phyloP scores from a whole-genome alignment of 2,113 vertebrate genomes.

The Rhegmatorhina hoffmannsi region DNA sequence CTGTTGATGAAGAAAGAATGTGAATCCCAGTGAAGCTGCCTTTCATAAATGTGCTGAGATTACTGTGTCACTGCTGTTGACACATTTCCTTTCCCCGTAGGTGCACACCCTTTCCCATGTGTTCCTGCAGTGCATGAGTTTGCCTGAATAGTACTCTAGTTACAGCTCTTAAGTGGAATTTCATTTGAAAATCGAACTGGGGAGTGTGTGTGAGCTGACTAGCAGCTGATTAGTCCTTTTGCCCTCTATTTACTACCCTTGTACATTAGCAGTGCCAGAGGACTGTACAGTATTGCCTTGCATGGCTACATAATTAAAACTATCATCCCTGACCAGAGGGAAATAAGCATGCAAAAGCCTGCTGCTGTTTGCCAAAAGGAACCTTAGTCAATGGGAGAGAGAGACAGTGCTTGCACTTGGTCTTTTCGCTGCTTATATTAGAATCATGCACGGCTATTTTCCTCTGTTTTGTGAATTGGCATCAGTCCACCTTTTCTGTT shows the following conservation, averaged over 20 bases:
- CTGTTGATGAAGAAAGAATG: neutral
- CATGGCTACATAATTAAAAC: conserved; percentile 33
- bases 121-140: neutral
- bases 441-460: conserved; percentile 74
- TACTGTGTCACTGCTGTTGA: conserved; percentile 23
- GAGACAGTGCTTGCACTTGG: conserved; percentile 44
- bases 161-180: neutral
- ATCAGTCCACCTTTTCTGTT: conserved; percentile 75
- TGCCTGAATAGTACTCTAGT: neutral
- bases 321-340: conserved; percentile 55
- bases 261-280: neutral
- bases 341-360: conserved; percentile 68
- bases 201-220: neutral
- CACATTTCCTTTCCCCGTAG: conserved; percentile 30
- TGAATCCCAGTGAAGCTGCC: neutral
- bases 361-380: conserved; percentile 71
- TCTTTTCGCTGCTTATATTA: conserved; percentile 75
- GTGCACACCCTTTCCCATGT: neutral
- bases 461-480: conserved; percentile 81
- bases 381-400: conserved; percentile 42
- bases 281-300: neutral
- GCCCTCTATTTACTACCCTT: neutral
- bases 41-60: neutral
- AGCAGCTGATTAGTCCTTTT: conserved; percentile 1
- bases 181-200: neutral